Evolutionary conservation across 2,113 vertebrate species (phyloP).

Genomic region (Alethe castanea): DNA sequence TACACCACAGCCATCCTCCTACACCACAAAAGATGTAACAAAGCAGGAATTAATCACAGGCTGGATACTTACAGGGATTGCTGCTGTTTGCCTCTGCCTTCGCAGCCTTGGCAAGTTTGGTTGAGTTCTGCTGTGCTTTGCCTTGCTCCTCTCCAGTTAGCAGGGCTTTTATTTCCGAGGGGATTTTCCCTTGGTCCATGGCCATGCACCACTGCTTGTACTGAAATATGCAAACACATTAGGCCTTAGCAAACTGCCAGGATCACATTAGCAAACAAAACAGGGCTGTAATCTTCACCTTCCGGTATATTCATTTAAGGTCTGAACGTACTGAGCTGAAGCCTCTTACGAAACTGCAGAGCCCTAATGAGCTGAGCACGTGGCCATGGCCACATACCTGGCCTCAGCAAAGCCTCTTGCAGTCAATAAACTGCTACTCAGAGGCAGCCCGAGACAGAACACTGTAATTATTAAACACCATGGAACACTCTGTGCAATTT

Average conservation of each 20-base stretch:
- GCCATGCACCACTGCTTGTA: conserved; percentile 98
- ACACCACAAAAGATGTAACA: conserved; percentile 10
- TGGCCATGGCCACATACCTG: not conserved
- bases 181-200: conserved; percentile 99
- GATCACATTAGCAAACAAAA: conserved; percentile 16
- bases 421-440: conserved; percentile 28
- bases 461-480: conserved; percentile 57
- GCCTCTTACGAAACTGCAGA: not conserved
- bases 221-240: conserved; percentile 70
- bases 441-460: conserved; percentile 1
- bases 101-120: conserved; percentile 76
- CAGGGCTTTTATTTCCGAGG: conserved; percentile 95
- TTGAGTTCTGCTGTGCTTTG: conserved; percentile 73
- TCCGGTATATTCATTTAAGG: not conserved
- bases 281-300: conserved; percentile 8
- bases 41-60: not conserved
- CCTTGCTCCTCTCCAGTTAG: conserved; percentile 92
- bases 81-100: conserved; percentile 77
- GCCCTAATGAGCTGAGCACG: conserved; percentile 6
- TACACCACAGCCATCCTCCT: conserved; percentile 12
- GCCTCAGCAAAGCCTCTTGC: not conserved
- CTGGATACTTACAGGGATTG: conserved; percentile 70
- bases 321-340: conserved; percentile 1
- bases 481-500: conserved; percentile 31
- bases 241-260: conserved; percentile 14